Conservation (phyloP, 2,113 vertebrate species). For the Ammodytes dubius region DNA sequence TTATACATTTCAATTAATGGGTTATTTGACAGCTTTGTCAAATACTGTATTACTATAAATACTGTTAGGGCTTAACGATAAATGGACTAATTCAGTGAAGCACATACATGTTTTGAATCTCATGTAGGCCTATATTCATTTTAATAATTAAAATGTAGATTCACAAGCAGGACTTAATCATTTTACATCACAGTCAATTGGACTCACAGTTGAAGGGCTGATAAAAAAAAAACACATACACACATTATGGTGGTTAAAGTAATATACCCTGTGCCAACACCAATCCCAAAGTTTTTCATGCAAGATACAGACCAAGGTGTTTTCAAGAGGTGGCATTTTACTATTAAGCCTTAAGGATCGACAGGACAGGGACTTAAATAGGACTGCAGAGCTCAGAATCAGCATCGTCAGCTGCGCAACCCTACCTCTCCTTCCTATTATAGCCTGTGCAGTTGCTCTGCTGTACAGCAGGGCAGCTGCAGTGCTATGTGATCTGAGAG, state of each 20-base stretch:
- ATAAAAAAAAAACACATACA: not conserved
- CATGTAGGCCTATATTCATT: no score
- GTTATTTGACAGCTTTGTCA: not conserved
- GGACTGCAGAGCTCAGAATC: conserved; percentile 81
- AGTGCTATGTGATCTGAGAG: conserved; percentile 81
- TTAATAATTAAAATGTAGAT: not conserved
- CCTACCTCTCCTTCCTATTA: conserved; percentile 86
- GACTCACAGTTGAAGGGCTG: not conserved
- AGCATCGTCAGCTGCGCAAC: conserved; percentile 86
- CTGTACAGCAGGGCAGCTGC: conserved; percentile 81
- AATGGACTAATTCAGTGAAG: not conserved
- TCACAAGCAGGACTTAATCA: not conserved
- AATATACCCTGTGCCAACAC: not conserved
- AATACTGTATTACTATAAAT: no score
- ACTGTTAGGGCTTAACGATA: not conserved
- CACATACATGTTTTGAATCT: not conserved
- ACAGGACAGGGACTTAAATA: conserved; percentile 81
- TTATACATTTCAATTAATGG: no score
- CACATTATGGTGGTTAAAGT: not conserved
- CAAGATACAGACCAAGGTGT: conserved; percentile 2
- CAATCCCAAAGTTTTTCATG: conserved; percentile 3
- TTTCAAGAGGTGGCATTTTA: conserved; percentile 52
- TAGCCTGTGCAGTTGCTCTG: conserved; percentile 83
- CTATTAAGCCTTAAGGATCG: conserved; percentile 50
- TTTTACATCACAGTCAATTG: not conserved